A percentile compares a stretch with the other conserved stretches of the same genome.
Evolutionary conservation across 2,797 vertebrate species (phyloP).

Genomic region (Rhinatrema bivittatum): DNA sequence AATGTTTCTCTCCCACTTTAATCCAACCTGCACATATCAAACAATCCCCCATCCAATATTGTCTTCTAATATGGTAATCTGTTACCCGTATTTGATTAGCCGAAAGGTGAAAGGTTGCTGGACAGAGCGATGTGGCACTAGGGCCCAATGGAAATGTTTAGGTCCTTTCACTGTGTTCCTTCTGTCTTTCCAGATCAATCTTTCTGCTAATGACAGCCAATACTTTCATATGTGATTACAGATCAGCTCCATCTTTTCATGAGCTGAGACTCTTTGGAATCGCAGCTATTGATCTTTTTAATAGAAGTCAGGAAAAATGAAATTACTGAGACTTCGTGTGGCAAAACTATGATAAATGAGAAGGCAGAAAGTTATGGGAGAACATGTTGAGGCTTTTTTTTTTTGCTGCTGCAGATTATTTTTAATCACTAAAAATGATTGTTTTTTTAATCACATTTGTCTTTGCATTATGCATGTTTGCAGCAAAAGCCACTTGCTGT

Average conservation of each 20-base stretch:
- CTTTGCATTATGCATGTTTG: conserved; percentile 63
- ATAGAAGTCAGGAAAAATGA: conserved; percentile 84
- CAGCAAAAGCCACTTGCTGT: conserved; percentile 53
- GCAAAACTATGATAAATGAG: conserved; percentile 72
- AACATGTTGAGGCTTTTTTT: conserved; percentile 34
- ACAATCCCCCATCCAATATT: conserved; percentile 39
- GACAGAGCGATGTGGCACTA: conserved; percentile 37
- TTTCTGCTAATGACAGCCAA: conserved; percentile 69
- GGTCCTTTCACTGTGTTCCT: conserved; percentile 45
- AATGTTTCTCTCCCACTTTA: conserved; percentile 38
- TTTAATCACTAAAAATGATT: conserved; percentile 65
- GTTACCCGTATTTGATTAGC: conserved; percentile 63
- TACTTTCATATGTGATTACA: conserved; percentile 80
- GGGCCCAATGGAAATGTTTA: conserved; percentile 53
- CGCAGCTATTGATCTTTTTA: conserved; percentile 79
- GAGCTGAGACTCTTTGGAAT: conserved; percentile 75
- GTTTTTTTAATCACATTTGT: conserved; percentile 62
- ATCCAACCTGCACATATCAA: conserved; percentile 43
- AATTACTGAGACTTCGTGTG: conserved; percentile 68
- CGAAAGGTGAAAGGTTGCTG: conserved; percentile 57
- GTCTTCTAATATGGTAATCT: conserved; percentile 54
- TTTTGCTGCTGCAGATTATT: conserved; percentile 55
- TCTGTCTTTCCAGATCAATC: conserved; percentile 64
- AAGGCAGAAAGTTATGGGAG: conserved; percentile 61
- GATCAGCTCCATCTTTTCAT: conserved; percentile 67